These are phyloP conservation scores for Bergia sp. DNA, from an alignment of 92 coral and sea anemone genomes.

Conservation along the genomic window DNA sequence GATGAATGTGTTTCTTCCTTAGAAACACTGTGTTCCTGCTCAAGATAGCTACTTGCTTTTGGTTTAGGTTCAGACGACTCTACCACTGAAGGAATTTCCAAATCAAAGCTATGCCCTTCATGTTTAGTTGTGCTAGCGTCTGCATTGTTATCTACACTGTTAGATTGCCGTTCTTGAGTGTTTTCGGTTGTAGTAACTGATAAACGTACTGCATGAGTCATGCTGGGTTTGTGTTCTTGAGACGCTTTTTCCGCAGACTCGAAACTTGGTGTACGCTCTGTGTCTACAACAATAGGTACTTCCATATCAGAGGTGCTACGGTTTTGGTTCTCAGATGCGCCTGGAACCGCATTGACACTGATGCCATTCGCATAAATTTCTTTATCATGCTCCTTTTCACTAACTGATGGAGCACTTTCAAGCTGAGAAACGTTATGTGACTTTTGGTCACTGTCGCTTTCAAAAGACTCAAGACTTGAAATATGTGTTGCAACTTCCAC, in stretches of 20 bases:
- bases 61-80: conserved; percentile 6
- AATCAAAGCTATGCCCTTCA: not conserved
- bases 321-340: conserved; percentile 9
- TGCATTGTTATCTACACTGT: not conserved
- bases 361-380: not conserved
- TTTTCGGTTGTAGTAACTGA: not conserved
- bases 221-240: not conserved
- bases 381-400: not conserved
- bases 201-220: not conserved
- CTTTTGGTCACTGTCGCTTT: not conserved
- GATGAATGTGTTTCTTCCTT: no score
- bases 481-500: not conserved
- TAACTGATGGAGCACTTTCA: not conserved
- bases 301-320: not conserved
- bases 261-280: not conserved
- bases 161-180: not conserved
- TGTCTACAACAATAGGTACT: not conserved
- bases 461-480: not conserved
- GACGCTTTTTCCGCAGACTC: not conserved
- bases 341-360: conserved; percentile 26
- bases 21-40: not conserved
- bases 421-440: not conserved
- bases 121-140: not conserved
- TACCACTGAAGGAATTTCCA: conserved; percentile 10
- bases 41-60: not conserved